Conservation (phyloP, 2,113 vertebrate genomes). For the Myocastor coypus region DNA sequence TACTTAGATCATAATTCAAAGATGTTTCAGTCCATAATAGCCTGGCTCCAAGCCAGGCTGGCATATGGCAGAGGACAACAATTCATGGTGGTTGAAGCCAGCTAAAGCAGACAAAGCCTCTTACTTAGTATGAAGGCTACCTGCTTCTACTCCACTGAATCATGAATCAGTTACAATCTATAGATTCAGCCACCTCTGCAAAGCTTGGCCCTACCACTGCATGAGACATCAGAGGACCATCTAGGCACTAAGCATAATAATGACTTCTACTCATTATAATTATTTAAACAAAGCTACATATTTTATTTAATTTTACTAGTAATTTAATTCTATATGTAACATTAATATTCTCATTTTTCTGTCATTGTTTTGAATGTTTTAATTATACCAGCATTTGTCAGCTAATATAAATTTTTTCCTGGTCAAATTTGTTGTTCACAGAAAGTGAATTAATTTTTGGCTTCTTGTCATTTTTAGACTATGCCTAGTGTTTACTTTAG, state of each 20-base stretch:
- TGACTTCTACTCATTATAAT: background rate
- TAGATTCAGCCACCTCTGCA: background rate
- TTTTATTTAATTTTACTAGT: background rate
- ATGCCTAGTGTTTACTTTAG: background rate
- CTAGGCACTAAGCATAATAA: background rate
- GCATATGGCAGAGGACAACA: background rate
- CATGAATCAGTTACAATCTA: background rate
- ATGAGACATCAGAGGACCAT: background rate
- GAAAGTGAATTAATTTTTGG: background rate
- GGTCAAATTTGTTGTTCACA: background rate
- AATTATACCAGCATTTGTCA: background rate
- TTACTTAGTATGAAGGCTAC: background rate
- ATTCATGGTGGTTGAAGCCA: background rate
- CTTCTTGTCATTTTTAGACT: background rate
- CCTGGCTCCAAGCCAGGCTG: background rate
- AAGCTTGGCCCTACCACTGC: background rate
- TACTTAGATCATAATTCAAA: background rate
- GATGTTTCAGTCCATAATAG: background rate
- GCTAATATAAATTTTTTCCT: background rate
- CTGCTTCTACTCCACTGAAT: background rate
- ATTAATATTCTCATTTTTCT: background rate
- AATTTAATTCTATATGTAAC: background rate
- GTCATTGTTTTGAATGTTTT: background rate
- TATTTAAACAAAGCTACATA: background rate
- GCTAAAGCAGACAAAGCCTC: background rate